Conservation (phyloP, 64 coral and sea anemone species). For the Montipora sp. region DNA sequence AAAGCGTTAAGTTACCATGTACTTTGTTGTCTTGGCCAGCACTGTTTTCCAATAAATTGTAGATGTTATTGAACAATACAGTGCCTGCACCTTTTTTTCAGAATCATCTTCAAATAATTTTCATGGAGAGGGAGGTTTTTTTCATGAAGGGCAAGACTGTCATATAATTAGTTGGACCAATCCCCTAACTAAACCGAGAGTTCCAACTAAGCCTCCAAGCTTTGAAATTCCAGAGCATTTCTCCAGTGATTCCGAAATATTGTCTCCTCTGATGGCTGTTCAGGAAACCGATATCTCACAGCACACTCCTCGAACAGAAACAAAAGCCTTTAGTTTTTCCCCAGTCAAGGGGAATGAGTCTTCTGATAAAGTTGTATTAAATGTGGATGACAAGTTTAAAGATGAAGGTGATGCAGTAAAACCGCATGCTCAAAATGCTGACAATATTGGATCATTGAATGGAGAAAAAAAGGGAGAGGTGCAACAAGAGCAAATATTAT, state of each 20-base stretch:
- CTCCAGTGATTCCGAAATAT: slow-evolving; percentile 41
- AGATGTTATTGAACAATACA: too few species aligned
- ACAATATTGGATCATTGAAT: neutral
- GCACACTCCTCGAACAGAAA: neutral
- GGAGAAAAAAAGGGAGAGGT: neutral
- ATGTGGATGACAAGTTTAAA: neutral
- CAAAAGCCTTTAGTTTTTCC: slow-evolving; percentile 2
- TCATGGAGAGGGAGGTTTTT: slow-evolving; percentile 83
- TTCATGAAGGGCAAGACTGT: slow-evolving; percentile 45
- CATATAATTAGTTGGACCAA: slow-evolving; percentile 13
- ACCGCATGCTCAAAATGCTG: neutral
- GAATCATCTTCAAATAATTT: slow-evolving; percentile 13
- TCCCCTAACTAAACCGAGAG: neutral
- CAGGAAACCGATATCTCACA: slow-evolving; percentile 12
- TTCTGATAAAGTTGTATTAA: neutral
- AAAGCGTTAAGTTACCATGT: too few species aligned
- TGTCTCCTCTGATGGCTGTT: slow-evolving; percentile 43
- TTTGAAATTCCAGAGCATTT: slow-evolving; percentile 36
- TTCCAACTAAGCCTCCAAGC: neutral
- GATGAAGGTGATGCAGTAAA: neutral
- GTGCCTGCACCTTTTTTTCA: neutral
- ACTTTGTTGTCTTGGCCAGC: too few species aligned
- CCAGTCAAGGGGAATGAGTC: neutral
- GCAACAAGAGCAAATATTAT: neutral
- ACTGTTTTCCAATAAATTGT: too few species aligned